These are phyloP conservation scores for Drosophila formosana DNA, from an alignment of 2,888 invertebrate genomes.

Conservation along the genomic window DNA sequence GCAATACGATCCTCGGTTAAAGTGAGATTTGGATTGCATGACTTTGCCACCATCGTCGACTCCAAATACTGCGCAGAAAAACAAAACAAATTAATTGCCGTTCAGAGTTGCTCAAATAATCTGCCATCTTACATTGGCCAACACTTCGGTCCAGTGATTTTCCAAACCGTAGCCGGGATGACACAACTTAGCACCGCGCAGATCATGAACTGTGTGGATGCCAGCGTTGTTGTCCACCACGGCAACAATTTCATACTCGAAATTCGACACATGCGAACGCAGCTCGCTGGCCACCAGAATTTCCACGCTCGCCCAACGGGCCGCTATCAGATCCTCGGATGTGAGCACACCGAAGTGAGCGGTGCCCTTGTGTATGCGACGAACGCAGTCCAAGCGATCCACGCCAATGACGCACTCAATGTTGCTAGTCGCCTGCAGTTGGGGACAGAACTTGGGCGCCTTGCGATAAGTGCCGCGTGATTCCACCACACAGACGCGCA, in stretches of 20 bases:
- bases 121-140: conserved; percentile 88
- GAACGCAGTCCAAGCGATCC: conserved; percentile 93
- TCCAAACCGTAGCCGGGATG: conserved; percentile 92
- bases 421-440: conserved; percentile 87
- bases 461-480: conserved; percentile 88
- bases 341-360: conserved; percentile 94
- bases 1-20: conserved; percentile 92
- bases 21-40: conserved; percentile 89
- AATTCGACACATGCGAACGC: conserved; percentile 86
- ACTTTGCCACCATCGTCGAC: conserved; percentile 89
- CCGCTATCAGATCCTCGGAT: conserved; percentile 93
- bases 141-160: conserved; percentile 91
- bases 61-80: conserved; percentile 89
- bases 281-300: conserved; percentile 90
- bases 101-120: neutral
- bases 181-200: conserved; percentile 91
- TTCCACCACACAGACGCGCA: conserved; percentile 90
- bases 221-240: conserved; percentile 88
- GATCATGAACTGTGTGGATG: conserved; percentile 87
- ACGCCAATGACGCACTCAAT: conserved; percentile 90
- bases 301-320: conserved; percentile 89
- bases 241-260: conserved; percentile 89
- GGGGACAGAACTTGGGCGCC: conserved; percentile 88
- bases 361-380: conserved; percentile 90
- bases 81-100: neutral